Base-by-base conservation (phyloP, 2,113 vertebrate species). In the Megalops atlanticus region DNA sequence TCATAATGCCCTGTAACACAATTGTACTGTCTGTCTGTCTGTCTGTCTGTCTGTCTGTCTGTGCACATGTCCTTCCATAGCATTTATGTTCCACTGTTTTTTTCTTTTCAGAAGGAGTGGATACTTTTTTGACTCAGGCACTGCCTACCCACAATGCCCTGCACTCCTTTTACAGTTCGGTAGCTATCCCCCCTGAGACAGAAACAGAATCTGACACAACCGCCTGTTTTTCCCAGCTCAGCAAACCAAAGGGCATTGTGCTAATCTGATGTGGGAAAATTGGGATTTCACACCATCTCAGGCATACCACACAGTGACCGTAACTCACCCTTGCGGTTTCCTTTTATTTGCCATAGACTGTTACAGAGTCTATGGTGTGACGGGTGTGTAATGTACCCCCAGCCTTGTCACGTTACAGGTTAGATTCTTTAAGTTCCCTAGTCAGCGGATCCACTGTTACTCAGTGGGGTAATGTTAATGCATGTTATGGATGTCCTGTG, bases 231-330 rank as follows among this genome's bases (percentile, higher is more conserved):
- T 43, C 38, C 49, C 80, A 74, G 80, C 35, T 43, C 47, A 75
- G 43, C 31, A 27, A 74, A 40, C 80, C 31, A 31, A 27, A 35
- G 54, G n/a, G 38, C 8, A 47, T 80, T 47, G 39, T 33, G 18
- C 36, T 74, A n/a, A 81, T 52, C 52, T 58, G 27, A 68, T 43
- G 74, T 69, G 73, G 38, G 38, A 69, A 69, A 81, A 81, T 68
- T 24, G 39, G 4, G 54, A 81, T 81, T 81, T 81, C 74, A 45
- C 52, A 69, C 73, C 52, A n/a, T 74, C 54, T 74, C 24, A 35
- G 10, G 40, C 77, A 36, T 15, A 16, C 31, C 33, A 39, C 33
- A 24, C 49, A 15, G 12, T 6, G 41, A 58, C n/a, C 40, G 24
- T 70, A 58, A 68, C 38, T 41, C 39, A 36, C 31, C 58, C 4